Percentiles rank a stretch among this genome's conserved stretches.
These are phyloP conservation scores for Myotis pilosus DNA, from an alignment of 2,797 vertebrate genomes.

Conservation along the genomic window DNA sequence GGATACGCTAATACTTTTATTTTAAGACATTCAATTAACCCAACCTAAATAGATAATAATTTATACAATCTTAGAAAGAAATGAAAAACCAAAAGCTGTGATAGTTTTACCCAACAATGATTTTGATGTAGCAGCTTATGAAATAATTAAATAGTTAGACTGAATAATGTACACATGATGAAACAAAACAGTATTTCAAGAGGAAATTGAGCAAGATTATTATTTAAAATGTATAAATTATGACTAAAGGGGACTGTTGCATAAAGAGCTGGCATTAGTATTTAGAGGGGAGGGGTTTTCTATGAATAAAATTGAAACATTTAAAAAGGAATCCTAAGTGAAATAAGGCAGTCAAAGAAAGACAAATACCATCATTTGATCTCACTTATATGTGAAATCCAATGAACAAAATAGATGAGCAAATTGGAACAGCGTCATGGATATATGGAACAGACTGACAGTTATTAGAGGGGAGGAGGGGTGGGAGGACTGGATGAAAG, in stretches of 20 bases:
- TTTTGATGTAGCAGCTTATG: neutral
- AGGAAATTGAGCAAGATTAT: neutral
- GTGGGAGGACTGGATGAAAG: neutral
- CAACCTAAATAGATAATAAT: constrained; percentile 28
- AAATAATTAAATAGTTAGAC: constrained; percentile 2
- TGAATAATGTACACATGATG: neutral
- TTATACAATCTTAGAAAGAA: constrained; percentile 12
- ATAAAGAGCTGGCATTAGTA: neutral
- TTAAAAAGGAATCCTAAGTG: neutral
- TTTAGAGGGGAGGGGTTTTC: neutral
- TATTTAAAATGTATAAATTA: neutral
- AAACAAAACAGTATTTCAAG: neutral
- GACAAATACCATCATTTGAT: neutral
- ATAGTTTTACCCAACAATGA: neutral
- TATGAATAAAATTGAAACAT: neutral
- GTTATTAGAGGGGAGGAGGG: too few species aligned
- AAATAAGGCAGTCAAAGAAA: neutral
- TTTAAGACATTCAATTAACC: constrained; percentile 43
- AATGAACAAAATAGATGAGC: neutral
- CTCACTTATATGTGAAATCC: neutral
- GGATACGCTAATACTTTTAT: neutral
- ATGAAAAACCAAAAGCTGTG: constrained; percentile 8
- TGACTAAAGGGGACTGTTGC: neutral
- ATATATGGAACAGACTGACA: neutral
- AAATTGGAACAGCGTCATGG: neutral